Percentiles rank a stretch among this genome's conserved stretches.
These are phyloP conservation scores for Mormyrus proboscirostris DNA, from an alignment of 2,797 vertebrate species.

Conservation along the genomic window DNA sequence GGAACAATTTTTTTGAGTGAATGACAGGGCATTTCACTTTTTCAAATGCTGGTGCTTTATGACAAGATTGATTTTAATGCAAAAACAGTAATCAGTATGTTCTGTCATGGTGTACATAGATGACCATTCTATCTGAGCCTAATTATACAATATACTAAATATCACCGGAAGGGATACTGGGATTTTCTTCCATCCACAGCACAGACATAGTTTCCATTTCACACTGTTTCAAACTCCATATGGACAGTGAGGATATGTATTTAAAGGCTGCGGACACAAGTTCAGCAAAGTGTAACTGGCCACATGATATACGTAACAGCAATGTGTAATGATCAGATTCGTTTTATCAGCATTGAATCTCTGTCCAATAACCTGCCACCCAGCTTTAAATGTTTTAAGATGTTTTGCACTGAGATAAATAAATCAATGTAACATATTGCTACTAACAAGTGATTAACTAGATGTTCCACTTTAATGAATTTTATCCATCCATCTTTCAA, in stretches of 20 bases:
- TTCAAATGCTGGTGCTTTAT: neutral
- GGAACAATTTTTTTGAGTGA: neutral
- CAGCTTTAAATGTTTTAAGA: neutral
- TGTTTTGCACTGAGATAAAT: neutral
- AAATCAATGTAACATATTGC: too few relatives aligned
- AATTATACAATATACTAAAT: too few relatives aligned
- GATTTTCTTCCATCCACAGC: neutral
- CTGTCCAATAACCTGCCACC: neutral
- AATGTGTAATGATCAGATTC: neutral
- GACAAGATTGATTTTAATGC: neutral
- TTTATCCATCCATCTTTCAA: neutral
- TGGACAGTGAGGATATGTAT: neutral
- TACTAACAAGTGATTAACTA: too few relatives aligned
- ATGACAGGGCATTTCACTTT: neutral
- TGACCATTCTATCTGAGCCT: neutral
- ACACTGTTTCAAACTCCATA: neutral
- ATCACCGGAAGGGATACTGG: neutral
- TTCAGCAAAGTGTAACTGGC: neutral
- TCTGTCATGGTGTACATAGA: neutral
- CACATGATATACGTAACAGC: neutral
- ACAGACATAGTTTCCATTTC: neutral
- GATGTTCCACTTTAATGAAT: neutral
- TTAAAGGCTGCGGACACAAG: neutral
- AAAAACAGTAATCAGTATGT: neutral
- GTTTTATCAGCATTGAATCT: neutral